These are phyloP conservation scores for Anthrax anthrax DNA, from an alignment of 2,888 invertebrate genomes.

Conservation along the genomic window DNA sequence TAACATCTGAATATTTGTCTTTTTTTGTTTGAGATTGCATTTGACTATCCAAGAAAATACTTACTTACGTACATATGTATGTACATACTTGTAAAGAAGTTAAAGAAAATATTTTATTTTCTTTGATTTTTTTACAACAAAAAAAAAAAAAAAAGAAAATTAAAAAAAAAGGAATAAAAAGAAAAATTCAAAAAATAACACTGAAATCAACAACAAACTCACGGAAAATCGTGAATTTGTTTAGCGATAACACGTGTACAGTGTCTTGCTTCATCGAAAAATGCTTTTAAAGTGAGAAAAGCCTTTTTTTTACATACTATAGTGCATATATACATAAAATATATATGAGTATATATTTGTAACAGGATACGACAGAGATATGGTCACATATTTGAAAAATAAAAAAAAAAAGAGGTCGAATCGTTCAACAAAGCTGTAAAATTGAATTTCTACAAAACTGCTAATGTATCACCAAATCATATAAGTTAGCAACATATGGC, in stretches of 20 bases:
- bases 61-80: neutral
- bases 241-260: constrained; percentile 17
- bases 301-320: too few relatives aligned
- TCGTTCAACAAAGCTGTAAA: neutral
- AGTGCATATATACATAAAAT: too few relatives aligned
- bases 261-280: constrained; percentile 14
- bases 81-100: neutral
- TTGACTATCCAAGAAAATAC: neutral
- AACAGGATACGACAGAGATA: too few relatives aligned
- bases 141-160: neutral
- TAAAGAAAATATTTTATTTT: too few relatives aligned
- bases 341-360: too few relatives aligned
- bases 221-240: constrained; percentile 18
- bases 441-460: too few relatives aligned
- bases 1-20: neutral
- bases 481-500: too few relatives aligned
- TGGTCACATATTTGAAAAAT: too few relatives aligned
- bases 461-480: too few relatives aligned
- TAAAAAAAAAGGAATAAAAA: neutral
- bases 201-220: constrained; percentile 9
- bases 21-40: neutral
- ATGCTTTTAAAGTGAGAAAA: constrained; percentile 13
- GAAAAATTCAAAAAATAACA: neutral
- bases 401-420: neutral
- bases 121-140: too few relatives aligned